Evolutionary conservation across 2,113 vertebrate species (phyloP), one percentile per base, ranked within the genome.

Genomic region (Leucosticte australis): DNA sequence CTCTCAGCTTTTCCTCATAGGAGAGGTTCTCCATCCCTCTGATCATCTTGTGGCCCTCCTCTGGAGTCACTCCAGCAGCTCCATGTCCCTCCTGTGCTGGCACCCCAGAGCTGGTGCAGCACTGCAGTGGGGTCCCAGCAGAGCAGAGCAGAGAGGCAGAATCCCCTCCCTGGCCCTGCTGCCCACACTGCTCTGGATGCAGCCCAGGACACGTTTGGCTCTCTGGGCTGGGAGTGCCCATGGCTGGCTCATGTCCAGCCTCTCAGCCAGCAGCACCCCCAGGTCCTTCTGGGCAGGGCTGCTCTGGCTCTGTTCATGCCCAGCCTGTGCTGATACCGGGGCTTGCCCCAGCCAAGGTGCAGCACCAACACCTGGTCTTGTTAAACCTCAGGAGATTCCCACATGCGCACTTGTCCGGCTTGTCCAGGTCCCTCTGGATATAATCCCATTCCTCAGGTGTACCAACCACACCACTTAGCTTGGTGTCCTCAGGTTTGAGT

Each of bases 321-420:
- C 53, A 59, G 44, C 17, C 73, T 27, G 53, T 4, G 55, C 6
- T 84, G 49, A 0, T 13, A 2, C 23, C 0, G 0, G 35, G 19
- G n/a, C 2, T 2, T 75, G 28, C 1, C 24, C 60, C 1, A 0
- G 2, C 4, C 15, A 30, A 56, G 6, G 8, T 20, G 12, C 24
- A 75, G n/a, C 28, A 41, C 15, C 50, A 28, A 50, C 23, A 39
- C 6, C 6, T 15, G 28, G 10, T 5, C 3, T 1, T 47, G 59
- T 49, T n/a, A 41, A 57, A 49, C 0, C 13, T 13, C 60, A 20
- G 1, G 42, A 6, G 10, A 10, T 2, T 57, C 24, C 30, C 24
- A 35, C 13, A 20, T 1, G 6, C 20, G 2, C 21, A 10, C 20
- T 64, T 5, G 41, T 26, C 1, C 1, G 21, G 5, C 7, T 57